phyloP scores from a whole-genome alignment of 1,140 invertebrate genomes.

The Paraescarpia echinospica region DNA sequence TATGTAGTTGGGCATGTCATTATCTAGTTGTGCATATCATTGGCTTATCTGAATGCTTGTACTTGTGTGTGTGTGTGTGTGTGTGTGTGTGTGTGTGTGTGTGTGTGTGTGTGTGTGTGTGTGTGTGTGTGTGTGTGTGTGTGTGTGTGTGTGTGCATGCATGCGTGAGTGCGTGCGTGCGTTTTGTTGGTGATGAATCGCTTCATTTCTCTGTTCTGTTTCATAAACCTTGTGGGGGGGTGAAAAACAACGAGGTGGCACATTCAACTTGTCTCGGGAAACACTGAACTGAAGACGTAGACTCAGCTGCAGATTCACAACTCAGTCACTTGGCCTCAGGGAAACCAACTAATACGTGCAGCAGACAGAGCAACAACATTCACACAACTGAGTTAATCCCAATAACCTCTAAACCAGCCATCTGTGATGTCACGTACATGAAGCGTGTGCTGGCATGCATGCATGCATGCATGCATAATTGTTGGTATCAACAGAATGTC shows the following conservation, averaged over 20 bases:
- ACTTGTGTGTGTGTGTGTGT: neutral
- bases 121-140: too few relatives aligned
- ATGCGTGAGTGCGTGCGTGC: neutral
- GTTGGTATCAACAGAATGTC: neutral
- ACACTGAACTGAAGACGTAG: too few relatives aligned
- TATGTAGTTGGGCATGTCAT: neutral
- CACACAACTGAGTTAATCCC: neutral
- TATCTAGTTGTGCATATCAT: neutral
- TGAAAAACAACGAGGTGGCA: too few relatives aligned
- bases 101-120: neutral
- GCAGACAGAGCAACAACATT: neutral
- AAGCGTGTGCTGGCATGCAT: neutral
- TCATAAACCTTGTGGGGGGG: neutral
- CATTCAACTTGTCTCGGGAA: too few relatives aligned
- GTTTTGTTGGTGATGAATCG: neutral
- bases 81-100: neutral
- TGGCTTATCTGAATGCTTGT: neutral
- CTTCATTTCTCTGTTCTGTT: neutral
- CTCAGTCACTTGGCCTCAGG: neutral
- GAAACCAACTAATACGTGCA: neutral
- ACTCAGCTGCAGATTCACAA: neutral
- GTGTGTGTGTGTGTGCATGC: too few relatives aligned
- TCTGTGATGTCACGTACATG: neutral
- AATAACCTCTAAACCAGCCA: neutral
- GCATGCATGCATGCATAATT: neutral